phyloP scores from a whole-genome alignment of 2,797 vertebrate genomes.

The Phoebastria nigripes region DNA sequence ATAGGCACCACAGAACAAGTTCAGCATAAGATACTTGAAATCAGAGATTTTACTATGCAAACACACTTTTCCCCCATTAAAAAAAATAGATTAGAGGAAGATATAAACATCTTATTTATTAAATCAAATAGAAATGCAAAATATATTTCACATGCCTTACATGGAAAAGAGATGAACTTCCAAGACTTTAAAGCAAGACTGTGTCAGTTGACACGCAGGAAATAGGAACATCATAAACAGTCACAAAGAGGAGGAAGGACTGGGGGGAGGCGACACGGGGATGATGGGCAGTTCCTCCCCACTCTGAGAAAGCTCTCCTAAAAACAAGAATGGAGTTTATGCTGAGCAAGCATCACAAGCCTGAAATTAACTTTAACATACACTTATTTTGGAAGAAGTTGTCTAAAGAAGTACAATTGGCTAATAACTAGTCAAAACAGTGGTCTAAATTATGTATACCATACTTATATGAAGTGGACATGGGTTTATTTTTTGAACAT shows the following conservation, averaged over 20 bases:
- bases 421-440: constrained; percentile 35
- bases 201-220: constrained; percentile 9
- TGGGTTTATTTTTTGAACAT: neutral
- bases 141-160: constrained; percentile 63
- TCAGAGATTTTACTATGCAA: neutral
- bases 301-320: neutral
- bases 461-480: neutral
- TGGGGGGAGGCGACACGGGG: neutral
- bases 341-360: constrained; percentile 16
- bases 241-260: constrained; percentile 39
- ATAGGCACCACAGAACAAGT: neutral
- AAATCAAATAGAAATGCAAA: constrained; percentile 67
- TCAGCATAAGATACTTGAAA: neutral
- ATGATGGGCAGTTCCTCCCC: neutral
- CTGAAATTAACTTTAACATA: constrained; percentile 7
- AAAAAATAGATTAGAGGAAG: constrained; percentile 39
- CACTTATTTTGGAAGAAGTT: constrained; percentile 1
- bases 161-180: constrained; percentile 46
- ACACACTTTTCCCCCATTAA: neutral
- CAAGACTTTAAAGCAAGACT: constrained; percentile 47
- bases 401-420: neutral
- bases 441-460: neutral
- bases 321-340: constrained; percentile 28
- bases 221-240: constrained; percentile 32
- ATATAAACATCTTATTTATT: constrained; percentile 63